A percentile compares a stretch with the other conserved stretches of the same genome.
These are phyloP conservation scores for Hyalella azteca DNA, from an alignment of 2,888 invertebrate species.

Conservation along the genomic window DNA sequence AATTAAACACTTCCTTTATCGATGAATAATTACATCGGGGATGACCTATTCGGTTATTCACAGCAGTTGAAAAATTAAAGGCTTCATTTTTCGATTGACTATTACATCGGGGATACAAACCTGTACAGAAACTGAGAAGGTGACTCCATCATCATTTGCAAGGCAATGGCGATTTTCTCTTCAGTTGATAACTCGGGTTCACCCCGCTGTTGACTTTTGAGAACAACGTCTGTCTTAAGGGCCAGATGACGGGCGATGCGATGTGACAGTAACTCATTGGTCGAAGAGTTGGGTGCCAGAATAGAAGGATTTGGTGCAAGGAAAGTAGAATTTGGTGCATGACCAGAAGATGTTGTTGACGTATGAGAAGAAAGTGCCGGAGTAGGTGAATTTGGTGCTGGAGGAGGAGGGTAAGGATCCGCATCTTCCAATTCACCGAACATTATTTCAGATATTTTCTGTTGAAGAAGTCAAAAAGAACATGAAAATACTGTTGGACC, in stretches of 20 bases:
- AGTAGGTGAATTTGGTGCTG: not conserved
- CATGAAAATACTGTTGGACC: too few species aligned
- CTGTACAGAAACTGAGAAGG: slow-evolving; percentile 72
- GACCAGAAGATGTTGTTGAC: too few species aligned
- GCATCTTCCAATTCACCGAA: slow-evolving; percentile 12
- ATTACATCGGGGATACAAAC: not conserved
- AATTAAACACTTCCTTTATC: too few species aligned
- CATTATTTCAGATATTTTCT: not conserved
- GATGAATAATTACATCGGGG: too few species aligned
- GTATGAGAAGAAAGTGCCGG: too few species aligned
- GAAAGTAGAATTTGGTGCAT: too few species aligned
- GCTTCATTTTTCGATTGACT: too few species aligned
- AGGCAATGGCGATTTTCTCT: slow-evolving; percentile 76
- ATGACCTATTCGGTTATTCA: too few species aligned
- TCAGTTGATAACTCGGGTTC: slow-evolving; percentile 74
- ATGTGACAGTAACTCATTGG: not conserved
- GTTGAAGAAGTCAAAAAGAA: too few species aligned
- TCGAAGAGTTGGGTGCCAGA: not conserved
- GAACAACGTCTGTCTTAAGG: slow-evolving; percentile 69
- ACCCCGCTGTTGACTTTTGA: slow-evolving; percentile 82
- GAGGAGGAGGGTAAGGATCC: not conserved
- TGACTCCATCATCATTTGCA: slow-evolving; percentile 71
- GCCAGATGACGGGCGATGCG: slow-evolving; percentile 67
- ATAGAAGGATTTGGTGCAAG: too few species aligned
- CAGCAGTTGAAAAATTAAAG: too few species aligned